These are phyloP conservation scores for Oscheius sp. DNA, from an alignment of 1,140 invertebrate genomes.

Conservation along the genomic window DNA sequence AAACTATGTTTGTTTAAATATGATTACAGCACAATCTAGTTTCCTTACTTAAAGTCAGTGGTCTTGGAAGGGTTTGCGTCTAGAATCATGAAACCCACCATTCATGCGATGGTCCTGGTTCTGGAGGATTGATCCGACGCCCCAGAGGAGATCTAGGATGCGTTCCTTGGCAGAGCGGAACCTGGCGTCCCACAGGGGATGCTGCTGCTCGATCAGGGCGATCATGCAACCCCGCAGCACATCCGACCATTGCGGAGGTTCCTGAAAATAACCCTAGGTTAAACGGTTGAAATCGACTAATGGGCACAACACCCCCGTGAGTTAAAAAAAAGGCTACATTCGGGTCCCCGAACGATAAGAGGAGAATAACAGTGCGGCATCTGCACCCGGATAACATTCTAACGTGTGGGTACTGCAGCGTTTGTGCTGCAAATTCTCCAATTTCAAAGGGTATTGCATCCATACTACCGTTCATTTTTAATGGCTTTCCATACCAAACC, in stretches of 20 bases:
- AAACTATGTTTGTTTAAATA: no score
- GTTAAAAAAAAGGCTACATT: neutral
- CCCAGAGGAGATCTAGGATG: neutral
- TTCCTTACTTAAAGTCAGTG: no score
- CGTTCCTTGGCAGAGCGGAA: neutral
- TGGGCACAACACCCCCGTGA: neutral
- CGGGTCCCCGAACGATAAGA: neutral
- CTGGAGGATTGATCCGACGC: neutral
- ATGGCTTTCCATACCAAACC: no score
- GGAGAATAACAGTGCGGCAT: no score
- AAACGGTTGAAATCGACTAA: neutral
- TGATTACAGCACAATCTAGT: no score
- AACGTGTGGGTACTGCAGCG: no score
- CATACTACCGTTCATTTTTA: no score
- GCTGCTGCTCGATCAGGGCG: neutral
- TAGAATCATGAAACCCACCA: no score
- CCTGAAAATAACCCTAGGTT: conserved; percentile 7
- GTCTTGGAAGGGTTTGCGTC: no score
- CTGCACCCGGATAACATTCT: no score
- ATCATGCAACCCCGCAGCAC: neutral
- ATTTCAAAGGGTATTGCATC: no score
- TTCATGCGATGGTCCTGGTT: neutral
- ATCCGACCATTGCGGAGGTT: conserved; percentile 7
- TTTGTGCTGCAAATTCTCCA: no score
- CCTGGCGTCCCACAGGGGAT: neutral